Evolutionary conservation across 1,140 invertebrate genomes (phyloP).

Genomic region (Antheraea pernyi): DNA sequence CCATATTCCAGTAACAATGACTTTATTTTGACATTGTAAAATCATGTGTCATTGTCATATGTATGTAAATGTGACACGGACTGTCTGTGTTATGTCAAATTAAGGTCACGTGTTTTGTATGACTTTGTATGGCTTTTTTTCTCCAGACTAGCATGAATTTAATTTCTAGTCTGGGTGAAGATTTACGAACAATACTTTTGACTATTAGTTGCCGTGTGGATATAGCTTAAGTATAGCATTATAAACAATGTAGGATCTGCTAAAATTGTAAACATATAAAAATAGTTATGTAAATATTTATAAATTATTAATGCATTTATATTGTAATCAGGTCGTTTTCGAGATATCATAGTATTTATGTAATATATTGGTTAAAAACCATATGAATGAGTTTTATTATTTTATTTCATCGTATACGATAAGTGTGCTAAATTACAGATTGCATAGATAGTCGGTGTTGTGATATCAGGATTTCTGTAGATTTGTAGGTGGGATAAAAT

Average conservation of each 20-base stretch:
- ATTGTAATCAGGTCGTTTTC: slow-evolving; percentile 9
- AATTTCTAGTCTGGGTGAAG: too few species aligned
- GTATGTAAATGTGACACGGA: too few species aligned
- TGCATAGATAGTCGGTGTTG: too few species aligned
- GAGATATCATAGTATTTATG: slow-evolving; percentile 2
- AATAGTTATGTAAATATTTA: neutral
- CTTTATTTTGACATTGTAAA: too few species aligned
- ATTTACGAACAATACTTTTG: neutral
- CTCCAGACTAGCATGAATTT: too few species aligned
- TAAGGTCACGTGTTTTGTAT: too few species aligned
- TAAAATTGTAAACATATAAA: neutral
- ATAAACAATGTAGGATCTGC: neutral
- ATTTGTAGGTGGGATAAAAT: too few species aligned
- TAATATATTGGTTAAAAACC: slow-evolving; percentile 13
- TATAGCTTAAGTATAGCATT: neutral
- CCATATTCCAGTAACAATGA: too few species aligned
- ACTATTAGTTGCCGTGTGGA: neutral
- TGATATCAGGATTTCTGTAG: too few species aligned
- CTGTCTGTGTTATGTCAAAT: too few species aligned
- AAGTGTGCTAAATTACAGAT: neutral
- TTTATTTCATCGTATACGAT: neutral
- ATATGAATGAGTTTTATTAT: neutral
- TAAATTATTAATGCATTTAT: slow-evolving; percentile 9
- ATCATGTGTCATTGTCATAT: too few species aligned
- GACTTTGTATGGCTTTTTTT: too few species aligned